Evolutionary conservation across 2,888 invertebrate species (phyloP).

Genomic region (Polymixis flavicincta): DNA sequence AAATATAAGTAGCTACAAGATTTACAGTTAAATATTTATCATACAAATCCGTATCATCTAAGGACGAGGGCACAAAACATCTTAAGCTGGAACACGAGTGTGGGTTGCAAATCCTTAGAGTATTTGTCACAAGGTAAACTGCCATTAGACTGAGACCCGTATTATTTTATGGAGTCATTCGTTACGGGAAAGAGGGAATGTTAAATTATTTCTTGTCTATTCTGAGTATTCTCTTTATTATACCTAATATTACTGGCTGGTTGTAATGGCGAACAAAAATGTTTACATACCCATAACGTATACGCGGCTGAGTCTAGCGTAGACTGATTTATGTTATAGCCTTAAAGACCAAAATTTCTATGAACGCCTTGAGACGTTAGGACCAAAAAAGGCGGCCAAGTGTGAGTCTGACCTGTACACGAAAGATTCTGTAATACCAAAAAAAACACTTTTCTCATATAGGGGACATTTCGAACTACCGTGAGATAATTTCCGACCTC

Average conservation of each 20-base stretch:
- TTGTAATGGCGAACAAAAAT: conserved; percentile 37
- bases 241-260: conserved; percentile 35
- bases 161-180: conserved; percentile 70
- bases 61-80: conserved; percentile 33
- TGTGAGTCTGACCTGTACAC: background rate
- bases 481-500: too few relatives aligned
- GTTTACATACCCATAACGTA: conserved; percentile 33
- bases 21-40: conserved; percentile 56
- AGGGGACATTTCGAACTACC: too few relatives aligned
- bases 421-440: background rate
- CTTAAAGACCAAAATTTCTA: conserved; percentile 6
- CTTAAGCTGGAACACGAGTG: conserved; percentile 53
- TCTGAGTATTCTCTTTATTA: conserved; percentile 39
- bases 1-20: conserved; percentile 35
- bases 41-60: conserved; percentile 56
- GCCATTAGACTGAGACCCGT: conserved; percentile 61
- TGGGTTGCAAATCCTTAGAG: conserved; percentile 63
- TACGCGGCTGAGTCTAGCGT: conserved; percentile 25
- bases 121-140: conserved; percentile 70
- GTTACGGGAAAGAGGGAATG: conserved; percentile 58
- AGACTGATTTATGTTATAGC: conserved; percentile 49
- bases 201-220: conserved; percentile 60
- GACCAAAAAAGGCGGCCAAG: background rate
- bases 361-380: background rate
- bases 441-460: too few relatives aligned